Evolutionary conservation across 2,888 invertebrate genomes (phyloP), one percentile per base, ranked within the genome.

Genomic region (Drosophila pseudotalamancana): DNA sequence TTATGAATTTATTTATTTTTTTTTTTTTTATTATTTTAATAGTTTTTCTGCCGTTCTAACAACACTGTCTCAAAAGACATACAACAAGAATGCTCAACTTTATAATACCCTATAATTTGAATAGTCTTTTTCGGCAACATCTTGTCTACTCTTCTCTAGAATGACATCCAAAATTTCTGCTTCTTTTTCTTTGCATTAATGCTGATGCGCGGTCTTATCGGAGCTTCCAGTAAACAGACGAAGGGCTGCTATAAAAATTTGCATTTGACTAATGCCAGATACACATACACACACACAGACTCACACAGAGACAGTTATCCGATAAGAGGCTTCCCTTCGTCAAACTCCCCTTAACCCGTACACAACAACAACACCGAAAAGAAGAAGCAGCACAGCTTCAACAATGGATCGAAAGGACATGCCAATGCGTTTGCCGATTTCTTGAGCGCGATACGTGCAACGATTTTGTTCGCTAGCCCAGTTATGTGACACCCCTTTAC

Each of bases 401-500:
- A 62, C 68, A 68, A 55, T 56, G 78, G 54, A 56, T 65, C 62
- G 42, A 37, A 45, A 64, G 69, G 63, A 72, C 75, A 88, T 88
- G 77, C 77, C 85, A 83, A 86, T 83, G 85, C 88, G 87, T 83
- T 79, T 76, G 71, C 69, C 77, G 88, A 85, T 85, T 85, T 85
- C 77, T 88, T 73, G 61, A 80, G 80, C 73, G 77, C 70, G 87
- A 83, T 83, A 88, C 85, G 88, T 88, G 88, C 75, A 75, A 76
- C 72, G 87, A 87, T 83, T 83, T 77, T 62, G n/a, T 50, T 48
- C 42, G 19, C 14, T 49, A 43, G 53, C 49, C 54, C 49, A 65
- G 72, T 66, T 54, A 61, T 72, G 66, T 32, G 40, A 37, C 8
- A 6, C 14, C 19, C 54, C 6, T 34, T 2, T 4, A 3, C 9